phyloP scores from a whole-genome alignment of 2,797 vertebrate genomes.

The Acanthis flammea region DNA sequence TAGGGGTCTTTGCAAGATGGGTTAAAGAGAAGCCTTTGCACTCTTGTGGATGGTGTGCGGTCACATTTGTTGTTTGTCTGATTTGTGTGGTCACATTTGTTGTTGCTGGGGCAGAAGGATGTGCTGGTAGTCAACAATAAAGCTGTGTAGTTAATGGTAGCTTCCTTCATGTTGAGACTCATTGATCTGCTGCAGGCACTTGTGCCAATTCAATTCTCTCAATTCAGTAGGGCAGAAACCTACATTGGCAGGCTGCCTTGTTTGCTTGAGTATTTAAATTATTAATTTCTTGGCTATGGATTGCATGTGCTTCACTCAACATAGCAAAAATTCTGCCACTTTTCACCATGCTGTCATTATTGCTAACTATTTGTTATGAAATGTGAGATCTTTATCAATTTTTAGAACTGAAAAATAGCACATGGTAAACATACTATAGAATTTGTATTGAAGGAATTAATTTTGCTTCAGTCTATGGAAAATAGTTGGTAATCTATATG shows the following conservation, averaged over 20 bases:
- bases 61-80: background rate
- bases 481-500: background rate
- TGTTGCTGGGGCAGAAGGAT: background rate
- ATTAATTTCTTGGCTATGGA: background rate
- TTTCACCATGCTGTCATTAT: background rate
- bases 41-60: background rate
- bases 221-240: background rate
- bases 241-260: background rate
- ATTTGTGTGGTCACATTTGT: fast-evolving
- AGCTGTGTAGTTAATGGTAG: background rate
- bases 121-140: background rate
- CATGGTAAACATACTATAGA: background rate
- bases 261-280: background rate
- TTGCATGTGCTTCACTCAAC: background rate
- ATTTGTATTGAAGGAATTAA: background rate
- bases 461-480: background rate
- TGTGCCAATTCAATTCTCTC: background rate
- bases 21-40: background rate
- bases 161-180: background rate
- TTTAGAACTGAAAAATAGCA: background rate
- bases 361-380: background rate
- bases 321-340: background rate
- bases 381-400: background rate
- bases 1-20: background rate
- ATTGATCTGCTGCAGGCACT: background rate